Conservation (phyloP, 1,140 invertebrate species). For the Grapholita molesta region DNA sequence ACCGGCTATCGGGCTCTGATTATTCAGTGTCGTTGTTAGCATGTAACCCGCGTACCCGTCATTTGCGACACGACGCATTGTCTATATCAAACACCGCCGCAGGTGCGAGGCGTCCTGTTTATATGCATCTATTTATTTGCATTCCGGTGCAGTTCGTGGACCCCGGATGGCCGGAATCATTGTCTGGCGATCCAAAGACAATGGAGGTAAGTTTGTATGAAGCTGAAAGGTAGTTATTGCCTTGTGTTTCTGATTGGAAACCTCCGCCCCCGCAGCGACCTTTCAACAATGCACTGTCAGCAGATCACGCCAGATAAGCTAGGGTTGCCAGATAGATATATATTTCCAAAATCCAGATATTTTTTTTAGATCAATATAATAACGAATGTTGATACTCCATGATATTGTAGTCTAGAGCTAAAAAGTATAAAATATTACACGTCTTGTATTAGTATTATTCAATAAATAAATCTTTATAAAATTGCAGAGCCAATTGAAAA, state of each 20-base stretch:
- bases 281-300: conserved; percentile 43
- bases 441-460: no score
- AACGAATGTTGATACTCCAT: no score
- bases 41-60: conserved; percentile 21
- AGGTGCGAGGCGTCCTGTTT: conserved; percentile 68
- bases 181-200: conserved; percentile 42
- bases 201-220: neutral
- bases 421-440: no score
- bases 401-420: no score
- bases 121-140: conserved; percentile 70
- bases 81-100: conserved; percentile 61
- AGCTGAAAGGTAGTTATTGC: neutral
- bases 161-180: conserved; percentile 49
- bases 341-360: neutral
- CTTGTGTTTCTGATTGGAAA: neutral
- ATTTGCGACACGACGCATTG: conserved; percentile 54
- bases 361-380: neutral
- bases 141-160: conserved; percentile 66
- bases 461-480: no score
- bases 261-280: conserved; percentile 49
- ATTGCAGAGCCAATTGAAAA: no score
- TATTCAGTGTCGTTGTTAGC: conserved; percentile 13
- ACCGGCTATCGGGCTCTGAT: neutral
- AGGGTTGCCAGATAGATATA: neutral
- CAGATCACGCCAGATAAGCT: neutral